These are phyloP conservation scores for Daktulosphaira vitifoliae DNA, from an alignment of 1,140 invertebrate species.

Conservation along the genomic window DNA sequence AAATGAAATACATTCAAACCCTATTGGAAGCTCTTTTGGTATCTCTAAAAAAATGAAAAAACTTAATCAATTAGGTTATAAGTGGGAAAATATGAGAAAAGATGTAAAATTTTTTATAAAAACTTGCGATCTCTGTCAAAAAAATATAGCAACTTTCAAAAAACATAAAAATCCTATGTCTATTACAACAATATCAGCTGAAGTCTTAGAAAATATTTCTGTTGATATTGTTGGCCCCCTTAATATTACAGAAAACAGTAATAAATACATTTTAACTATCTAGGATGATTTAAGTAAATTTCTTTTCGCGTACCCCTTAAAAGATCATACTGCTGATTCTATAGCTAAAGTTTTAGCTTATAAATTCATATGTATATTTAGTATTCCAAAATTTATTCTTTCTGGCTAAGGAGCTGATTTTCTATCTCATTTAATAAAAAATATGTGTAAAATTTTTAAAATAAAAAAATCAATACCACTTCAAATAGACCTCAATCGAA, in stretches of 20 bases:
- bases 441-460: not conserved
- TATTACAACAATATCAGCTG: not conserved
- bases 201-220: not conserved
- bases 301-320: conserved; percentile 38
- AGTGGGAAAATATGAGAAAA: not conserved
- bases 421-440: not conserved
- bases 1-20: not conserved
- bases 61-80: not conserved
- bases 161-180: not conserved
- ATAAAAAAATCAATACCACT: not conserved
- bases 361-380: not conserved
- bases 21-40: not conserved
- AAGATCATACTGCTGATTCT: not conserved
- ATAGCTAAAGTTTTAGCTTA: not conserved
- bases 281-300: conserved; percentile 38
- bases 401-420: not conserved
- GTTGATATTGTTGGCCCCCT: not conserved
- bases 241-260: too few species aligned
- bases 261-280: too few species aligned
- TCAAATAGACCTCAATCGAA: not conserved
- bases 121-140: not conserved
- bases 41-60: not conserved
- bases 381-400: not conserved
- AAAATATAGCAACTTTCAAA: not conserved
- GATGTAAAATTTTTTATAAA: not conserved